phyloP scores from a whole-genome alignment of 2,113 vertebrate genomes.

The Verasper variegatus region DNA sequence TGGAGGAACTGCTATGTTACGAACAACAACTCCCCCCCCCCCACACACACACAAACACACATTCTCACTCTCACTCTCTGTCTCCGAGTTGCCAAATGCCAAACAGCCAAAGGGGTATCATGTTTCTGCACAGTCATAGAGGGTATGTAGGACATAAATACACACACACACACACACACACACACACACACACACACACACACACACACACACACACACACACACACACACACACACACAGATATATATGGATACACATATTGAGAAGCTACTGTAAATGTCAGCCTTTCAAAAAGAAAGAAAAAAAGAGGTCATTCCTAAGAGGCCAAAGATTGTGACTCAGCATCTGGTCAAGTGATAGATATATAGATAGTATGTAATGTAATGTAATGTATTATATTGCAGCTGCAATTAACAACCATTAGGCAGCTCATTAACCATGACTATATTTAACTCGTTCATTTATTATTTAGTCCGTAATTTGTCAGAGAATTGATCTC shows the following conservation, averaged over 20 bases:
- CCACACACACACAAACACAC: neutral
- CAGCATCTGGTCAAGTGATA: neutral
- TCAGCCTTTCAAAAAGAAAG: constrained; percentile 49
- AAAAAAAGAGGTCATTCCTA: constrained; percentile 40
- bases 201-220: constrained; percentile 51
- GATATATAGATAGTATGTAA: no score
- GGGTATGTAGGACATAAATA: constrained; percentile 54
- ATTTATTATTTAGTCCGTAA: neutral
- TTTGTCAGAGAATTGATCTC: neutral
- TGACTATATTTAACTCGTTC: neutral
- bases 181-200: constrained; percentile 50
- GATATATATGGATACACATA: constrained; percentile 26
- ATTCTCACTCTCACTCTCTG: constrained; percentile 4
- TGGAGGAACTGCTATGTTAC: constrained; percentile 41
- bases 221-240: constrained; percentile 47
- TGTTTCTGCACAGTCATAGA: constrained; percentile 78
- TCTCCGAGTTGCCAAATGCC: constrained; percentile 66
- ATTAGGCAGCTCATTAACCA: neutral
- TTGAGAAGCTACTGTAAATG: constrained; percentile 61
- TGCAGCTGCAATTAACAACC: neutral
- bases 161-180: constrained; percentile 51
- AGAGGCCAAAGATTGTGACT: constrained; percentile 41
- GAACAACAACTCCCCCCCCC: constrained; percentile 30
- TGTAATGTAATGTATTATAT: no score
- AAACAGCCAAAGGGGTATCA: constrained; percentile 65